phyloP scores from a whole-genome alignment of 2,797 vertebrate genomes.

The Parotocinclus haroldoi region DNA sequence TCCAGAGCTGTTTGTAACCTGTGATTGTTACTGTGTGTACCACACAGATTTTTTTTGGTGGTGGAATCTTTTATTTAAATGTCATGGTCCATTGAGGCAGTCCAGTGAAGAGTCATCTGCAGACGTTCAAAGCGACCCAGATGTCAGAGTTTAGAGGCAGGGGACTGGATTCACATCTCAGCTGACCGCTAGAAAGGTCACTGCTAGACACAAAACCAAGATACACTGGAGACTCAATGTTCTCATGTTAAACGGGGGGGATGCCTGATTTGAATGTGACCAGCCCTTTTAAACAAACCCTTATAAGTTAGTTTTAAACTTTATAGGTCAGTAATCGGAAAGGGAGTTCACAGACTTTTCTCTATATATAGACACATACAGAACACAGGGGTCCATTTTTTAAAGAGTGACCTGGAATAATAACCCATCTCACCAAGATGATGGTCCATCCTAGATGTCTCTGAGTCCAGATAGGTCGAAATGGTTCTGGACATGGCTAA shows the following conservation, averaged over 20 bases:
- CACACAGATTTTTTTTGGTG: conserved; percentile 61
- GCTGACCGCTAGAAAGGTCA: conserved; percentile 57
- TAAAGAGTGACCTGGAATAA: no score
- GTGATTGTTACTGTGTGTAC: conserved; percentile 60
- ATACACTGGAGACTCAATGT: background rate
- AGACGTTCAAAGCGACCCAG: conserved; percentile 57
- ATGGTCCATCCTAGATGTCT: no score
- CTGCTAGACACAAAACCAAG: conserved; percentile 22
- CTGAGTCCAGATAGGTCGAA: no score
- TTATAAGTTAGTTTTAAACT: no score
- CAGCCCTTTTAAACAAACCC: no score
- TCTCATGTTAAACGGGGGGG: conserved; percentile 15
- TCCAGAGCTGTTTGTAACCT: conserved; percentile 38
- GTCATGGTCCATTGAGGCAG: conserved; percentile 57
- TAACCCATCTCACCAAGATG: no score
- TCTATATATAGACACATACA: no score
- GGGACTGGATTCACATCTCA: conserved; percentile 55
- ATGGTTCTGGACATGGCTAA: no score
- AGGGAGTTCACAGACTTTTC: no score
- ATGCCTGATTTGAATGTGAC: no score
- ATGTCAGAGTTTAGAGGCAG: conserved; percentile 49
- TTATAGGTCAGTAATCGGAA: no score
- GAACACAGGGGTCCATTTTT: no score
- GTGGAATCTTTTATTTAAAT: conserved; percentile 60
- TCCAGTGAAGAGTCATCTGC: conserved; percentile 56